Base-by-base conservation (phyloP, 2,888 invertebrate species). In the Melieria picta region DNA sequence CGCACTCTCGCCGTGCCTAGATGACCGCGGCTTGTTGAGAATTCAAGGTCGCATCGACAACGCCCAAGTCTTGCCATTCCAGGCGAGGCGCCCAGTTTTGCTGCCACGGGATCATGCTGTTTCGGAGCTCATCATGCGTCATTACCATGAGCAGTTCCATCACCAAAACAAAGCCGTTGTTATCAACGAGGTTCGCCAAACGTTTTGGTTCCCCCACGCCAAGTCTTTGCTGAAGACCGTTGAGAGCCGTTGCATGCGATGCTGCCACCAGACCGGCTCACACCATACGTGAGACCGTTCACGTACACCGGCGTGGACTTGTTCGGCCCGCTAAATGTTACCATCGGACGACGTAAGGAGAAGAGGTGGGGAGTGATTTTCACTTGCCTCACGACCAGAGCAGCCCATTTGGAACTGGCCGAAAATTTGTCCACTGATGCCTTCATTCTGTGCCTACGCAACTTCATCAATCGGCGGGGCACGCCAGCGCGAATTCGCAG, bases 401-500 rank as follows among this genome's bases (percentile, higher is more conserved):
- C 75, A 0, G 70, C 72, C n/a, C 72, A 72, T 60, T 70, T 74
- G 46, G 72, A 73, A 50, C 30, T 73, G 9, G 70, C 69, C 3
- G 50, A 61, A 13, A 47, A 73, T 42, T 52, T 76, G 0, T 74
- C 75, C 0, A 73, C 65, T 5, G 75, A 75, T 30, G 64, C 74
- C 9, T 74, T 64, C 42, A 57, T 74, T 11, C 57, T 75, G 52
- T 75, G 75, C 63, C 45, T 77, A 1, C 57, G 72, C 30, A 75
- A 76, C 50, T 74, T 75, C 57, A 55, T 72, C 13, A 75, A 74
- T 65, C 69, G 70, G 2, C 71, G 76, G 9, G 76, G 72, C 4
- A 68, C 73, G 9, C 75, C 74, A 30, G 10, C 65, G 6, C n/a
- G 68, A n/a, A 68, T 75, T 7, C 16, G 71, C 6, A 70, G 68